phyloP scores from a whole-genome alignment of 2,888 invertebrate species.

The Epistrophe grossulariae region DNA sequence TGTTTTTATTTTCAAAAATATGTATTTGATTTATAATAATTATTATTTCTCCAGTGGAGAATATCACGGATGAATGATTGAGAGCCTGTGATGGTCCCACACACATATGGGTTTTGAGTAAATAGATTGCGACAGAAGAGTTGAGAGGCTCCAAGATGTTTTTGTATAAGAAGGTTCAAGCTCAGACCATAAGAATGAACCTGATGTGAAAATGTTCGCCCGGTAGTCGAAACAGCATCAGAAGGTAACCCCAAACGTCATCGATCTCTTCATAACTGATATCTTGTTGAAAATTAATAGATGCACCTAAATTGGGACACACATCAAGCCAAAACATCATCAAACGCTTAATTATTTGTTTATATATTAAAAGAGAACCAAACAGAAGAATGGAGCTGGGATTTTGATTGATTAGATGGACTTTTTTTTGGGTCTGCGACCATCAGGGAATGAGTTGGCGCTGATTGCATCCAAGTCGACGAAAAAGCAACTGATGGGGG shows the following conservation, averaged over 20 bases:
- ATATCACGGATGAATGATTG: constrained; percentile 65
- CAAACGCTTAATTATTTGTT: constrained; percentile 67
- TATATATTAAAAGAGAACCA: constrained; percentile 5
- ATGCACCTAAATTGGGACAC: constrained; percentile 58
- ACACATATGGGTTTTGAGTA: constrained; percentile 4
- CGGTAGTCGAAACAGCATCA: constrained; percentile 64
- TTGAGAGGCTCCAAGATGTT: constrained; percentile 26
- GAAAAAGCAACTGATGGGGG: constrained; percentile 28
- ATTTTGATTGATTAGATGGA: constrained; percentile 70
- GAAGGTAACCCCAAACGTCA: constrained; percentile 54
- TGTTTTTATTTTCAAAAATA: background rate
- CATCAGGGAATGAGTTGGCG: constrained; percentile 55
- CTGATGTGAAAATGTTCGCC: constrained; percentile 58
- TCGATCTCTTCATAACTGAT: constrained; percentile 46
- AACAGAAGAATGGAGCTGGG: constrained; percentile 31
- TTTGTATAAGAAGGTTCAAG: too few species aligned
- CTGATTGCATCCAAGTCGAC: constrained; percentile 49
- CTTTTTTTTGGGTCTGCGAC: constrained; percentile 12
- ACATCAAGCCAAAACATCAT: constrained; percentile 61
- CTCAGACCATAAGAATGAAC: constrained; percentile 31
- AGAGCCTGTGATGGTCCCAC: constrained; percentile 29
- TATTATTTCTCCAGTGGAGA: constrained; percentile 47
- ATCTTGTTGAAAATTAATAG: constrained; percentile 67
- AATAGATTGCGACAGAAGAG: constrained; percentile 62
- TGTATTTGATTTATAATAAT: constrained; percentile 63